Base-by-base conservation (phyloP, 2,888 invertebrate genomes). In the Orthosia gracilis region DNA sequence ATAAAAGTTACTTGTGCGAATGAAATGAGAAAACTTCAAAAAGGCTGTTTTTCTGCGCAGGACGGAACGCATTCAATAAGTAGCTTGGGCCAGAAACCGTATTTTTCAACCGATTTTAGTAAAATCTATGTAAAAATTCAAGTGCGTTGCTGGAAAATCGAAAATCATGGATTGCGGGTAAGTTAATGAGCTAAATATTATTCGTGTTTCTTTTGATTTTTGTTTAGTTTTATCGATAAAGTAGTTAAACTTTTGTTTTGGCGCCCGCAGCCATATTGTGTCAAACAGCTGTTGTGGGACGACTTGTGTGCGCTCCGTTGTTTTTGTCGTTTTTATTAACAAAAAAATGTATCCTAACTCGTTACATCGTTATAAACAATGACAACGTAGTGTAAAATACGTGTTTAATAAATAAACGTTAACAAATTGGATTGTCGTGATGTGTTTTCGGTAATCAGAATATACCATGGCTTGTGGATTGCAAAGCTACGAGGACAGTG, bases 261-360 rank as follows among this genome's bases (percentile, higher is more conserved):
- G 94, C 96, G 96, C 95, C 94, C 91, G 93, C 93, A 90, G 95
- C 95, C 95, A 96, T 96, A 89, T 96, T 96, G 91, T 92, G 90
- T 89, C 84, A 91, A 96, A 96, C 96, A 96, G 96, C 96, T 96
- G 96, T 96, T 94, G 87, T 83, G 80, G 78, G 63, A 88, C 87
- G 90, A 89, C 89, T 92, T 88, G 90, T 86, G 89, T 91, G 85
- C 86, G 88, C 87, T 90, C 87, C 82, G 89, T 91, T 94, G 92
- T 94, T 94, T 94, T 94, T 91, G 89, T 91, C 85, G 79, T 89
- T 88, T 89, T 89, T 84, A 89, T 73, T 80, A 78, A 85, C 85
- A 89, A 92, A 92, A 89, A 91, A 92, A 91, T 90, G 89, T 86
- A 80, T 85, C 45, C 79, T 76, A 81, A 83, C 80, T 83, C 72